phyloP scores from a whole-genome alignment of 2,113 vertebrate genomes.

The Phrynocephalus versicolor region DNA sequence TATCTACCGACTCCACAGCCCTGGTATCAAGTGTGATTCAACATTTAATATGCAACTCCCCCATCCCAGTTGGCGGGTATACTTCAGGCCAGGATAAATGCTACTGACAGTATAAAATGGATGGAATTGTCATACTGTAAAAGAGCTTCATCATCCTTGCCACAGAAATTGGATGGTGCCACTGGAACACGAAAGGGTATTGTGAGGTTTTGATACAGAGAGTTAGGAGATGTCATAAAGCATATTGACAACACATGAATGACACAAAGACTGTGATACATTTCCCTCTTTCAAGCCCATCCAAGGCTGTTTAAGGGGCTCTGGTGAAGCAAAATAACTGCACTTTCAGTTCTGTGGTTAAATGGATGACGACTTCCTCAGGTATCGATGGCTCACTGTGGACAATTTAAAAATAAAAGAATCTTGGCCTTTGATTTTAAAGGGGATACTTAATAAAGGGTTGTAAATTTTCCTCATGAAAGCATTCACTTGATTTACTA shows the following conservation, averaged over 20 bases:
- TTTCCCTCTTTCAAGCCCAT: background rate
- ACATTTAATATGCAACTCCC: background rate
- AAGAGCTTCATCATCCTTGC: background rate
- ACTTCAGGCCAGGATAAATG: background rate
- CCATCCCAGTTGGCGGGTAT: background rate
- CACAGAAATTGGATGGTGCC: background rate
- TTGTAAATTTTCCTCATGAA: slow-evolving; percentile 35
- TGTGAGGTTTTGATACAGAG: background rate
- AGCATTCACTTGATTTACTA: slow-evolving; percentile 44
- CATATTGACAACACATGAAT: background rate
- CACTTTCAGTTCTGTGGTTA: slow-evolving; percentile 17
- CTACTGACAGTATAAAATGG: background rate
- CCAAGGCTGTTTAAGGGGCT: background rate
- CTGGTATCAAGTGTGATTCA: background rate
- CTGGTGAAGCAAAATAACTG: background rate
- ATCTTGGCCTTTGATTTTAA: slow-evolving; percentile 20
- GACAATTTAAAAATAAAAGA: slow-evolving; percentile 32
- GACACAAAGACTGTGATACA: background rate
- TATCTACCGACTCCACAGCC: too few relatives aligned
- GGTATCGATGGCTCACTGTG: slow-evolving; percentile 14
- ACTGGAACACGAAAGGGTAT: background rate
- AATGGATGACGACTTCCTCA: slow-evolving; percentile 37
- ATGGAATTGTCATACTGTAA: background rate
- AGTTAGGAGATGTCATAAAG: background rate
- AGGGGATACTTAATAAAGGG: slow-evolving; percentile 33